Percentiles rank a stretch among this genome's conserved stretches.
These are phyloP conservation scores for Haliclystus octoradiatus DNA, from an alignment of 30 jellyfish, hydroid and myxozoan genomes.

Conservation along the genomic window DNA sequence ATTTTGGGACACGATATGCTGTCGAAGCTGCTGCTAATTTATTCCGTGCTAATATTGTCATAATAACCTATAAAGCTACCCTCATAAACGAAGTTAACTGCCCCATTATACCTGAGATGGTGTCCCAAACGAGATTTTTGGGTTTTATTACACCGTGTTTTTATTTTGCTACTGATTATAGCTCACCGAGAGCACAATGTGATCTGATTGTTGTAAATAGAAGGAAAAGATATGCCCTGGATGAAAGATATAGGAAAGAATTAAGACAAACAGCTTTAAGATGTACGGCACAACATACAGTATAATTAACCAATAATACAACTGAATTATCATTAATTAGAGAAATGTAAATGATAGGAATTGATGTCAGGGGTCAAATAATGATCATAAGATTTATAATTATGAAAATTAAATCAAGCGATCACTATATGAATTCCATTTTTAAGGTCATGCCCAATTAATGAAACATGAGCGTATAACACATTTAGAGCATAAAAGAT, in stretches of 20 bases:
- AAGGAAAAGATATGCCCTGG: neutral
- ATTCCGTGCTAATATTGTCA: slow-evolving; percentile 26
- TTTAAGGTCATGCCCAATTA: no score
- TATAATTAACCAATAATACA: no score
- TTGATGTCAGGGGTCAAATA: no score
- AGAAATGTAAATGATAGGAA: no score
- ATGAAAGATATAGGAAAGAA: neutral
- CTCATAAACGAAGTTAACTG: slow-evolving; percentile 38
- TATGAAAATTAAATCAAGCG: no score
- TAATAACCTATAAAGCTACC: slow-evolving; percentile 34
- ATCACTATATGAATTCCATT: no score
- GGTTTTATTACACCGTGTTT: slow-evolving; percentile 38
- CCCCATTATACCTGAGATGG: slow-evolving; percentile 14
- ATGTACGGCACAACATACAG: no score
- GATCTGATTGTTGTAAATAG: neutral
- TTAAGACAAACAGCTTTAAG: neutral
- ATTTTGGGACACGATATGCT: slow-evolving; percentile 48
- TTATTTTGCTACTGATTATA: slow-evolving; percentile 34
- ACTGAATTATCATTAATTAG: no score
- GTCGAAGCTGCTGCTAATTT: slow-evolving; percentile 63
- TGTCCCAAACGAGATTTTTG: slow-evolving; percentile 29
- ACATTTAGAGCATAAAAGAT: no score
- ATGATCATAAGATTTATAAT: no score
- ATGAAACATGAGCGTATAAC: no score
- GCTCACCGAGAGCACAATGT: neutral